Conservation (phyloP, 1,140 invertebrate genomes). For the Drosophila kikkawai region DNA sequence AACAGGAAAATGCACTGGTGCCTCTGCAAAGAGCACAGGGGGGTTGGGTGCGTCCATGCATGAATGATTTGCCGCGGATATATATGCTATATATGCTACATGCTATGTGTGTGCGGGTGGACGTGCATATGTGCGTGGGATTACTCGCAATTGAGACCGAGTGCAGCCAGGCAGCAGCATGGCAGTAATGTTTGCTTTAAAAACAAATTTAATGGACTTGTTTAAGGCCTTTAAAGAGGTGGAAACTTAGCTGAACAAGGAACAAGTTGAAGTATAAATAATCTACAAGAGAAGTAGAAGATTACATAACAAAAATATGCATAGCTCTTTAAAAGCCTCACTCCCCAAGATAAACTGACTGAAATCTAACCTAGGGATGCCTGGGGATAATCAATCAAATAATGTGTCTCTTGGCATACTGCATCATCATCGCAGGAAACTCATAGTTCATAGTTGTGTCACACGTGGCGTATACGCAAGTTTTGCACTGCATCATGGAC, state of each 20-base stretch:
- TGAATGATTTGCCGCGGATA: constrained; percentile 42
- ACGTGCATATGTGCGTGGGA: background rate
- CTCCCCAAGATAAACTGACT: background rate
- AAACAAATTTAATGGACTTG: constrained; percentile 22
- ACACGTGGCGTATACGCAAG: constrained; percentile 31
- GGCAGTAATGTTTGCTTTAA: constrained; percentile 21
- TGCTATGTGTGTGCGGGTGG: constrained; percentile 3
- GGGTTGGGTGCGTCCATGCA: constrained; percentile 12
- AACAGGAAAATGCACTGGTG: constrained; percentile 41
- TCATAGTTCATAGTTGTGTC: constrained; percentile 7
- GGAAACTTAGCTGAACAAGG: background rate
- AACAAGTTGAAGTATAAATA: background rate
- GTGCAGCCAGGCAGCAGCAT: constrained; percentile 54
- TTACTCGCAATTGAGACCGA: constrained; percentile 16
- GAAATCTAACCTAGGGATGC: background rate
- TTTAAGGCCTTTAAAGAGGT: background rate
- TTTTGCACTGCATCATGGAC: constrained; percentile 10
- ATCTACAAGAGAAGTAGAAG: background rate
- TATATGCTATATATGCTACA: constrained; percentile 11
- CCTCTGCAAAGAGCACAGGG: background rate
- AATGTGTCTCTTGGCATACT: background rate
- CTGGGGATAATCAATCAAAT: background rate
- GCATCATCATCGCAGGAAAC: background rate
- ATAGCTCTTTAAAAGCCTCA: background rate
- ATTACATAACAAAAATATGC: too few species aligned